Evolutionary conservation across 1,140 invertebrate genomes (phyloP), one percentile per base, ranked within the genome.

Genomic region (Phocides pigmalion): DNA sequence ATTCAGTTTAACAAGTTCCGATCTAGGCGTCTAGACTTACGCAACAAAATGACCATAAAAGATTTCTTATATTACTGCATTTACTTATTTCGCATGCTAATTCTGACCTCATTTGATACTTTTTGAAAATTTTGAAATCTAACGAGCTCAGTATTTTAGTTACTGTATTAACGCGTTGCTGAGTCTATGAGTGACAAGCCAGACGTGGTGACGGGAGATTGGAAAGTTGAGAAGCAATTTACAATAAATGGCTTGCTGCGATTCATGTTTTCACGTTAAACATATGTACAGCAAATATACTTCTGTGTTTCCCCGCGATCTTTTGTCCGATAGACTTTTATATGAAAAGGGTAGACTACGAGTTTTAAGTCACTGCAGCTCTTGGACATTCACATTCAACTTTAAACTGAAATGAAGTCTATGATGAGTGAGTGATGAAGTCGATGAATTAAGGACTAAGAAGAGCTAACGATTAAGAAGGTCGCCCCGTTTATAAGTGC

Each of bases 1-100:
- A 54, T 54, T 71, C 9, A n/a, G 20, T 32, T 50, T 67, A 50
- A 67, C 53, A 64, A 22, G 35, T 54, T 62, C 25, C 41, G 49
- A 67, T 56, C 14, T 41, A 46, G 15, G 9, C 8, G 51, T 16
- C 44, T 42, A 53, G 49, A 51, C 20, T 70, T 17, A 37, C 6
- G 15, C 19, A 67, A 61, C 5, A 20, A 50, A 68, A 68, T 46
- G 54, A 20, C 41, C 41, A 46, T 19, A 46, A 14, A 19, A 17
- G 46, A 50, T 42, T 12, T 42, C 1, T 16, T 42, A 44, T 49
- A 47, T 22, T n/a, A 63, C 11, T 51, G 61, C 49, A 53, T 63
- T 63, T 63, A 25, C 42, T 44, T 25, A 58, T 28, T 58, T 46
- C n/a, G 22, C 17, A 59, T 59, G 54, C 54, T 46, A 59, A 59